Conservation (phyloP, 2,797 vertebrate species). For the Alfaro cultratus region DNA sequence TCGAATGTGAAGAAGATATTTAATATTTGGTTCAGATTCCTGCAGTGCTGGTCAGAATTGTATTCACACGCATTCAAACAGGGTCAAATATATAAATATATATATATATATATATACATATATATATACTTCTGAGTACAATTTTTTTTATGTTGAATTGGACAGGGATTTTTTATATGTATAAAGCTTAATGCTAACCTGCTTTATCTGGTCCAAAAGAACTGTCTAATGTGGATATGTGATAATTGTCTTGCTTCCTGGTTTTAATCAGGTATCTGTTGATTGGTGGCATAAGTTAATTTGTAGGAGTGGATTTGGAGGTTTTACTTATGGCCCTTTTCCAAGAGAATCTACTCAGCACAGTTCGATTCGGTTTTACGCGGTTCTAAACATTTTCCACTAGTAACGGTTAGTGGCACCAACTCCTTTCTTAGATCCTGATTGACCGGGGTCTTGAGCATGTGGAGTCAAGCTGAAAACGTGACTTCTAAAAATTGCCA, state of each 20-base stretch:
- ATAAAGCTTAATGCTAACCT: neutral
- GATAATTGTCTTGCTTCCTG: neutral
- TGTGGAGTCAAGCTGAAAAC: neutral
- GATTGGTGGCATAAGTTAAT: neutral
- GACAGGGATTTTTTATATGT: no score
- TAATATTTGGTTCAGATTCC: constrained; percentile 39
- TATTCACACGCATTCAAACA: neutral
- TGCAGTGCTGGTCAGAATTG: constrained; percentile 1
- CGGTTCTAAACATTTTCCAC: neutral
- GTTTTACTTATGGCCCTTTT: neutral
- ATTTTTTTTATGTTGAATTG: no score
- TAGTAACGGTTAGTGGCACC: neutral
- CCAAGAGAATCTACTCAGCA: neutral
- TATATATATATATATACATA: neutral
- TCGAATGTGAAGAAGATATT: constrained; percentile 25
- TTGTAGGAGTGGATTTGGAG: neutral
- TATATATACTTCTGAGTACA: no score
- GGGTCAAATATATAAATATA: neutral
- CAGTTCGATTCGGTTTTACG: neutral
- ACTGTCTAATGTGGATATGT: neutral
- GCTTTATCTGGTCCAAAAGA: neutral
- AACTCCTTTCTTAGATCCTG: neutral
- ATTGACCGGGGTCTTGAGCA: neutral
- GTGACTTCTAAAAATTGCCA: neutral
- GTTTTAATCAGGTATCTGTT: neutral